Percentiles rank a stretch among this genome's conserved stretches.
Evolutionary conservation across 2,113 vertebrate species (phyloP).

Genomic region (Leptobrachium leishanense): DNA sequence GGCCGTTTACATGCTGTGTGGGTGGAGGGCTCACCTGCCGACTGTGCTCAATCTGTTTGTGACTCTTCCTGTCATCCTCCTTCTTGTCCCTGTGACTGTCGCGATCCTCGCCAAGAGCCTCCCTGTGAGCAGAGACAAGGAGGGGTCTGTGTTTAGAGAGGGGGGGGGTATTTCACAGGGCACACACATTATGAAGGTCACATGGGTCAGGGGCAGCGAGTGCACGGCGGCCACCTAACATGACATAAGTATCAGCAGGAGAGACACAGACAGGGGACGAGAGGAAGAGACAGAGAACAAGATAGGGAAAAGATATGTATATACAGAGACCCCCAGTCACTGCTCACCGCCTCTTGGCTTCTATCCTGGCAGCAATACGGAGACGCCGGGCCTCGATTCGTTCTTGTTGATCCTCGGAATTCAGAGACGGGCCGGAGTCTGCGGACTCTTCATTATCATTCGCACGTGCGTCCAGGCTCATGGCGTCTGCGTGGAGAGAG

Average conservation of each 20-base stretch:
- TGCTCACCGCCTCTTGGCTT: constrained; percentile 65
- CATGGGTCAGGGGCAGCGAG: too few species aligned
- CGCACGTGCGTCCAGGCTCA: constrained; percentile 17
- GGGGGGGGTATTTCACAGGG: not conserved
- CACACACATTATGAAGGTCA: too few species aligned
- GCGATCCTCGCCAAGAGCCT: constrained; percentile 59
- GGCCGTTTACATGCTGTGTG: too few species aligned
- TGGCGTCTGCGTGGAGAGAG: not conserved
- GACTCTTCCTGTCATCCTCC: constrained; percentile 62
- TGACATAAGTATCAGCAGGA: too few species aligned
- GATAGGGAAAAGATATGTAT: not conserved
- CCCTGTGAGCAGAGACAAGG: constrained; percentile 48
- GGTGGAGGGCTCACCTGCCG: constrained; percentile 62
- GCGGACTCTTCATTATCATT: not conserved
- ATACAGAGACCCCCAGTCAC: not conserved
- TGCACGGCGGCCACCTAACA: too few species aligned
- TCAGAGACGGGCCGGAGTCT: constrained; percentile 28
- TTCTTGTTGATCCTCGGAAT: constrained; percentile 60
- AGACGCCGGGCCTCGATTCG: constrained; percentile 70
- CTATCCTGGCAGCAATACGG: constrained; percentile 63
- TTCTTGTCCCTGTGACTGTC: constrained; percentile 47
- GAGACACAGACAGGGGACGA: too few species aligned
- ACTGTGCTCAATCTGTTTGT: constrained; percentile 66
- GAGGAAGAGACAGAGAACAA: not conserved
- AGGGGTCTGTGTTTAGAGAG: not conserved